These are phyloP conservation scores for Ptiloglossa arizonensis DNA, from an alignment of 1,140 invertebrate genomes.

Conservation along the genomic window DNA sequence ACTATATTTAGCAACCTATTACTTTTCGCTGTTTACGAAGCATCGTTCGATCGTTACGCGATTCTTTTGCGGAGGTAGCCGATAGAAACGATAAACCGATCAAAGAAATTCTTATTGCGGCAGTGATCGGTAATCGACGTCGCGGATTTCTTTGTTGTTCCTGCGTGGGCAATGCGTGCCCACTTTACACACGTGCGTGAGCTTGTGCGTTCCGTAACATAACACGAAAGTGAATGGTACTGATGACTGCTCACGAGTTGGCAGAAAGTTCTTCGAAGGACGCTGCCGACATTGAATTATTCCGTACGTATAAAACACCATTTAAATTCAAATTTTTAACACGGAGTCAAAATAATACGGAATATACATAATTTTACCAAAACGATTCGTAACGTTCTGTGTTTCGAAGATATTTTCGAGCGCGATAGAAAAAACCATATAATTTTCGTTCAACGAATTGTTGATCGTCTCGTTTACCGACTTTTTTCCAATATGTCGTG, in stretches of 20 bases:
- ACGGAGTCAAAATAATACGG: no score
- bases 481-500: no score
- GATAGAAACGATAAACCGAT: conserved; percentile 13
- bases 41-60: neutral
- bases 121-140: conserved; percentile 22
- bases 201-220: conserved; percentile 2
- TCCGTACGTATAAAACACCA: neutral
- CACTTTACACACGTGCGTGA: conserved; percentile 41
- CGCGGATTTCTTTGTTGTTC: conserved; percentile 35
- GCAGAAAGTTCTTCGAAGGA: conserved; percentile 48
- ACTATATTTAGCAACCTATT: no score
- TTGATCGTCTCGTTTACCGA: neutral
- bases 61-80: neutral
- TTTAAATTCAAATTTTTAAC: neutral
- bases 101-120: neutral
- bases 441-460: neutral
- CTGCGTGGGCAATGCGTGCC: conserved; percentile 22
- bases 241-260: neutral
- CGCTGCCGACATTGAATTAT: conserved; percentile 9
- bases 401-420: no score
- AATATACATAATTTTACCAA: no score
- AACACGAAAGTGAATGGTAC: conserved; percentile 54
- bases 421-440: no score
- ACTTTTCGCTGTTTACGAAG: neutral
- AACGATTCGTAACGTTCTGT: no score